Evolutionary conservation across 2,797 vertebrate species (phyloP).

Genomic region (Pelodytes ibericus): DNA sequence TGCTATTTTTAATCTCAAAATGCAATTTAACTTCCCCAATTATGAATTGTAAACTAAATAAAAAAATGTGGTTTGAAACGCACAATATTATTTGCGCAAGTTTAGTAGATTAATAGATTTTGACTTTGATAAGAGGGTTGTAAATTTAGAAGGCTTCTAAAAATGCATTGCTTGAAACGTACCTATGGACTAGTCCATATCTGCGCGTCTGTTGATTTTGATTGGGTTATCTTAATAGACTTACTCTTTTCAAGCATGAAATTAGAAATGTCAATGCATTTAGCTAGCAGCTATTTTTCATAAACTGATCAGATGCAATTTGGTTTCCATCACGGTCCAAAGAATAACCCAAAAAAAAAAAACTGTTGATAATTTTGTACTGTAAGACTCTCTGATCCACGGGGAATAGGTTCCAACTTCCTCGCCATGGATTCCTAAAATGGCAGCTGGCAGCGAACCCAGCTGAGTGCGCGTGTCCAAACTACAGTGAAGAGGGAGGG

Average conservation of each 20-base stretch:
- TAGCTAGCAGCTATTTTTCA: constrained; percentile 53
- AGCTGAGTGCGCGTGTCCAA: too few relatives aligned
- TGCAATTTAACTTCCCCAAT: constrained; percentile 5
- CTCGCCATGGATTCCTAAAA: too few relatives aligned
- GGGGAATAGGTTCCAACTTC: too few relatives aligned
- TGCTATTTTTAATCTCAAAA: constrained; percentile 23
- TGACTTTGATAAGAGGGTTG: too few relatives aligned
- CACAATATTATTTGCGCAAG: background rate
- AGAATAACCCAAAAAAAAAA: background rate
- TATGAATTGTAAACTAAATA: constrained; percentile 8
- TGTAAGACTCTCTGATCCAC: too few relatives aligned
- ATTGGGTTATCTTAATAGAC: constrained; percentile 45
- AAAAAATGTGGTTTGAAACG: background rate
- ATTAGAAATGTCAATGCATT: constrained; percentile 49
- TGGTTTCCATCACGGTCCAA: constrained; percentile 12
- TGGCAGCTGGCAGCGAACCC: too few relatives aligned
- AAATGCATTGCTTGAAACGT: too few relatives aligned
- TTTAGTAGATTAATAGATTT: background rate
- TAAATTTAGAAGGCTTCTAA: too few relatives aligned
- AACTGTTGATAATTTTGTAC: background rate
- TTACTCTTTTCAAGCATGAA: constrained; percentile 49
- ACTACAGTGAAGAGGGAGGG: too few relatives aligned
- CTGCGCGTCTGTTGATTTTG: too few relatives aligned
- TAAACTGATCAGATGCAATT: constrained; percentile 51
- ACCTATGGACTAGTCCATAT: too few relatives aligned